Evolutionary conservation across 2,888 invertebrate species (phyloP), one percentile per base, ranked within the genome.

Genomic region (Danaus chrysippus): DNA sequence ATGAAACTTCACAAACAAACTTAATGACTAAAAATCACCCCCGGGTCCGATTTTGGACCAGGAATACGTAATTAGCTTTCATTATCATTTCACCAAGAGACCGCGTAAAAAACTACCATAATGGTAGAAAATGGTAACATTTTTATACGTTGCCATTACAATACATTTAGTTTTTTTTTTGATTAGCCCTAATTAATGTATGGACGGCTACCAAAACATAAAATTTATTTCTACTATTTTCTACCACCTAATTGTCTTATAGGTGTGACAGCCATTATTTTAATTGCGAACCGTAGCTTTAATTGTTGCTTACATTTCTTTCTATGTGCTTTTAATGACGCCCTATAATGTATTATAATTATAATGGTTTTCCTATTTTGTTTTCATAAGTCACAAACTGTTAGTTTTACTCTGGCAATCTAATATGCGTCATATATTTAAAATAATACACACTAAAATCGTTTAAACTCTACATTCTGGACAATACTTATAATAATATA

Each of bases 231-330:
- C 76, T 63, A 65, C 65, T 54, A 61, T 65, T 65, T 61, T 61
- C 64, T 66, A 75, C 79, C 74, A 74, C 79, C 81, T 88, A 90
- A 90, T 89, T 88, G 89, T 89, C 82, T 86, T 77, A 83, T 87
- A 90, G 90, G 90, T 90, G 90, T 88, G 90, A 91, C 90, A 75
- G 79, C 84, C 80, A 91, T 91, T 91, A 91, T 87, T 87, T 89
- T 91, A 91, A 91, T 91, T 88, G 89, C 83, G 70, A 83, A 81
- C 77, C 73, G 76, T 75, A 73, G 77, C 77, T 82, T 81, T 86
- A 86, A 89, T 87, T 84, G 83, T 73, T 70, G 80, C 79, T 76
- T 82, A 77, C 72, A 76, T 84, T 84, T 86, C 80, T 81, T 84
- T 85, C 73, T 82, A 73, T 82, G 74, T 79, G 71, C 73, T 78